Base-by-base conservation (phyloP, 2,888 invertebrate genomes). In the Athetis lepigone region DNA sequence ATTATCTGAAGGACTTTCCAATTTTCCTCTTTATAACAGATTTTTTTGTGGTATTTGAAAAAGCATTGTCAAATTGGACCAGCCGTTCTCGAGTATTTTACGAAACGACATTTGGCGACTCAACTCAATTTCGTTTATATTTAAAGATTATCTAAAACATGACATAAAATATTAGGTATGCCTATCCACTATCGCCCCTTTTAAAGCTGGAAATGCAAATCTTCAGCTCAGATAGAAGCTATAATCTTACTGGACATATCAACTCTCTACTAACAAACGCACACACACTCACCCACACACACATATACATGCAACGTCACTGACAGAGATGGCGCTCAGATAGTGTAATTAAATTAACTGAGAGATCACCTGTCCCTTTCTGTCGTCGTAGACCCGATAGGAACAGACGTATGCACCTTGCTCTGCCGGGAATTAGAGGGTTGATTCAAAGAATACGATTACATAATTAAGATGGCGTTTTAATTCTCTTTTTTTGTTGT, bases 341-440 rank as follows among this genome's bases (percentile, higher is more conserved):
- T 87, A 84, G 85, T 86, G 84, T 92, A 91, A 93, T 92, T 92
- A 92, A 92, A 92, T 92, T 91, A 92, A 88, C 87, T 78, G 78
- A 65, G 84, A 75, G 64, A 70, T 77, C 89, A 89, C 85, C 89
- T 89, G 87, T 85, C 86, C 75, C 80, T 62, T 66, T 91, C 85
- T 76, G 52, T 78, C 66, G 3, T 45, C 18, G 50, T 50, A 55
- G 4, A 75, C 72, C 70, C 43, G 84, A 89, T 64, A 77, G 74
- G 75, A 89, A 87, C 25, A 33, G 67, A 55, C 33, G 36, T 46
- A 70, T 66, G 80, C 88, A 88, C 86, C 85, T 88, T 88, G 85
- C 83, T 61, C 49, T 58, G 45, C 6, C 39, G 39, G 45, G 65
- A 49, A 78, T 74, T 77, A 74, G 70, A 73, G 56, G 65, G 68